phyloP scores from a whole-genome alignment of 1,140 invertebrate species.

The Pseudobourletiella spinata region DNA sequence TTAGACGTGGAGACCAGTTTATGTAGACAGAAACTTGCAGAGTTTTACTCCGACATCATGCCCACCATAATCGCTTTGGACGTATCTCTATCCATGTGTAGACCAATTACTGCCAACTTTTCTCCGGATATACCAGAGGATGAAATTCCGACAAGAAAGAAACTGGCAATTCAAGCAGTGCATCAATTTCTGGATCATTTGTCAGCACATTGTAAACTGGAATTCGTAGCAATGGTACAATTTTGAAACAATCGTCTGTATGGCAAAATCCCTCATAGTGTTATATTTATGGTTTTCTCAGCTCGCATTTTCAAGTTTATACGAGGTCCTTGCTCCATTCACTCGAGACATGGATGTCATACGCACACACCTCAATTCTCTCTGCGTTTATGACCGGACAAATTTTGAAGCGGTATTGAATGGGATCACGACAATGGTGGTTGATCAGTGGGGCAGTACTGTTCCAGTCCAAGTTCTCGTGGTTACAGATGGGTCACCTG shows the following conservation, averaged over 20 bases:
- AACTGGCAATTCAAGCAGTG: constrained; percentile 73
- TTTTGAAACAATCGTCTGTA: neutral
- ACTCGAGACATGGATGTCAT: constrained; percentile 67
- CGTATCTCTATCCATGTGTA: constrained; percentile 67
- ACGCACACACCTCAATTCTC: constrained; percentile 56
- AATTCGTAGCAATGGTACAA: constrained; percentile 77
- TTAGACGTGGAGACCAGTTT: too few species aligned
- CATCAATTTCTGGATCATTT: constrained; percentile 77
- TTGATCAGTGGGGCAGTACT: constrained; percentile 74
- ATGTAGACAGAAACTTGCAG: too few species aligned
- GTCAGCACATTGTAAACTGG: constrained; percentile 67
- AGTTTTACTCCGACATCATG: too few species aligned
- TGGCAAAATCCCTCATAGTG: too few species aligned
- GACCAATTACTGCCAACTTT: constrained; percentile 48
- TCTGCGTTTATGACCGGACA: constrained; percentile 76
- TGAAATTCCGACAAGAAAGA: constrained; percentile 53
- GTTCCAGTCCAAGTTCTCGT: constrained; percentile 68
- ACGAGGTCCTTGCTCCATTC: constrained; percentile 60
- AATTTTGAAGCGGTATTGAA: constrained; percentile 66
- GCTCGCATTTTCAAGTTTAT: constrained; percentile 67
- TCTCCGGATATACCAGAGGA: constrained; percentile 39
- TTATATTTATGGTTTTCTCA: too few species aligned
- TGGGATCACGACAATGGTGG: constrained; percentile 62
- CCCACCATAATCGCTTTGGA: constrained; percentile 69
- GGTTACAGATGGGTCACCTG: constrained; percentile 69